A percentile compares a stretch with the other conserved stretches of the same genome.
These are phyloP conservation scores for Anthrax anthrax DNA, from an alignment of 2,888 invertebrate species.

Conservation along the genomic window DNA sequence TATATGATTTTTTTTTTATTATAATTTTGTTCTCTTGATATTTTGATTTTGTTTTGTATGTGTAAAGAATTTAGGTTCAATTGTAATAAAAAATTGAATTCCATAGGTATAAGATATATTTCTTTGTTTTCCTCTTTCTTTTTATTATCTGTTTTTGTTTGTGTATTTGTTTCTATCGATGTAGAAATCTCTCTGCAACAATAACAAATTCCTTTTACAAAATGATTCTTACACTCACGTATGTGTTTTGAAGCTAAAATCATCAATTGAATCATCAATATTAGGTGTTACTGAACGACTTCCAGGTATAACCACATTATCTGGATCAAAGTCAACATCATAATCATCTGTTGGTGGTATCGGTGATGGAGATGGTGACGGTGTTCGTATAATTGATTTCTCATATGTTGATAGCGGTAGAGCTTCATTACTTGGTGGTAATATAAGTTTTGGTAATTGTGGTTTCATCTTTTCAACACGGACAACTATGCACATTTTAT, in stretches of 20 bases:
- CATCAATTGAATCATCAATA: constrained; percentile 17
- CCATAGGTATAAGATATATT: too few relatives aligned
- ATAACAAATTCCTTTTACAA: too few relatives aligned
- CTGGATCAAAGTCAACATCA: constrained; percentile 33
- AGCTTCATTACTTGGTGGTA: constrained; percentile 27
- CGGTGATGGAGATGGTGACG: constrained; percentile 29
- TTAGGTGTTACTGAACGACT: constrained; percentile 24
- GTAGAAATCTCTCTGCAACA: too few relatives aligned
- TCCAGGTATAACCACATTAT: constrained; percentile 28
- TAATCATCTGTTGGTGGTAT: constrained; percentile 25
- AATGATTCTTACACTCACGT: constrained; percentile 32
- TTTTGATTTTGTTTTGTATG: too few relatives aligned
- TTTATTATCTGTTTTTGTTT: background rate
- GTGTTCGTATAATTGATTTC: background rate
- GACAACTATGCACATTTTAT: constrained; percentile 22
- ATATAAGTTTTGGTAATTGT: constrained; percentile 32
- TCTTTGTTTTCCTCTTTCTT: too few relatives aligned
- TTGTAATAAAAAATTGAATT: too few relatives aligned
- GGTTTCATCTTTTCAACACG: constrained; percentile 34
- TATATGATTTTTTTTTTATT: too few relatives aligned
- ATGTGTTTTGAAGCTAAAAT: constrained; percentile 29
- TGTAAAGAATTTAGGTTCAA: too few relatives aligned
- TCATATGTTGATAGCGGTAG: background rate
- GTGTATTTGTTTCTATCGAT: too few relatives aligned
- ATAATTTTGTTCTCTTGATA: too few relatives aligned